Conservation (phyloP, 2,113 vertebrate species). For the Trochalopteron elliotii region DNA sequence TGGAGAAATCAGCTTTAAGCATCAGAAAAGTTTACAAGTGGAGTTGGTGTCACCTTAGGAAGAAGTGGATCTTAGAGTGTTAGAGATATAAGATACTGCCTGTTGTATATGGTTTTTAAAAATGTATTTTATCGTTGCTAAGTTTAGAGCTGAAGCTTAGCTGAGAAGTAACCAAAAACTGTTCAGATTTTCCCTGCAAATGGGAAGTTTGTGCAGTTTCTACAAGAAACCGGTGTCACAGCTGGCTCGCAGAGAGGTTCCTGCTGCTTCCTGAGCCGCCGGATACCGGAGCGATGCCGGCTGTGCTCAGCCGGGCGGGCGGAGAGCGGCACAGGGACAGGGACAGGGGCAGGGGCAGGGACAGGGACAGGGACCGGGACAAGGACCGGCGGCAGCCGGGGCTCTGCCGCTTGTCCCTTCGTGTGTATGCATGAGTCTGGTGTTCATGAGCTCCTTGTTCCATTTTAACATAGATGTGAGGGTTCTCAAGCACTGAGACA, state of each 20-base stretch:
- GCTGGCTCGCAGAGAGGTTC: neutral
- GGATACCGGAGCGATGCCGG: accelerated
- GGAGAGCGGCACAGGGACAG: neutral
- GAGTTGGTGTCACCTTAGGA: neutral
- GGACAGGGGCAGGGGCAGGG: neutral
- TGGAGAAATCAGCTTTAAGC: neutral
- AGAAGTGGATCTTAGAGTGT: neutral
- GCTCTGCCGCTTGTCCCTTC: neutral
- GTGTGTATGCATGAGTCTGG: neutral
- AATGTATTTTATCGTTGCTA: neutral
- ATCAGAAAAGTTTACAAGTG: neutral
- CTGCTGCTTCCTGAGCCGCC: accelerated
- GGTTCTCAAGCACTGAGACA: neutral
- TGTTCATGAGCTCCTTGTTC: accelerated
- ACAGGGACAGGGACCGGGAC: neutral
- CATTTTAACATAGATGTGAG: accelerated
- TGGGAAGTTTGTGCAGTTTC: neutral
- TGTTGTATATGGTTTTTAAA: neutral
- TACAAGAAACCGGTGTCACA: neutral
- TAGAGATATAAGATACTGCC: neutral
- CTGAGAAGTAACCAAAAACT: neutral
- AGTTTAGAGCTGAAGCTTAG: neutral
- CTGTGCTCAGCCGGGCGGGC: neutral
- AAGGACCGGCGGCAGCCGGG: neutral
- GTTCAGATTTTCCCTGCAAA: neutral